Base-by-base conservation (phyloP, 2,797 vertebrate genomes). In the Sebastes oblongus region DNA sequence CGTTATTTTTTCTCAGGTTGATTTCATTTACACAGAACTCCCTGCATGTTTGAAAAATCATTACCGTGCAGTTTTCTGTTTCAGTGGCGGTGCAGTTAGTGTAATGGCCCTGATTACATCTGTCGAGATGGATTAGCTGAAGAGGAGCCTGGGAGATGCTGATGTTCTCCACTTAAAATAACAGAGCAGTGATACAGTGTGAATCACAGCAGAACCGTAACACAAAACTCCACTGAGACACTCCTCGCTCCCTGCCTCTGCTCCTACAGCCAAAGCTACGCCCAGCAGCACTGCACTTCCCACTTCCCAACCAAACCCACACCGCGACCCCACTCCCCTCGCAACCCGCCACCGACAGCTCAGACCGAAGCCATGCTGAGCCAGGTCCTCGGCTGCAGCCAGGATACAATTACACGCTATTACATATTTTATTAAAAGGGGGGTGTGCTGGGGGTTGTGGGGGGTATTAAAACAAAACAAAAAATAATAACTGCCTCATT, bases 351-450 rank as follows among this genome's bases (percentile, higher is more conserved):
- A 83, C 79, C n/a, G 10, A 77, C 71, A 72, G 69, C 69, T 27
- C 71, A 82, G 70, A 85, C 77, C 7, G 9, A 69, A 55, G 68
- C 80, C 36, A 25, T 29, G 65, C 76, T 60, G 82, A 74, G 85
- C 85, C 86, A 82, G 80, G 22, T 80, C 78, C 77, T 75, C 30
- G 11, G 73, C 72, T 80, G 77, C 74, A 83, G 82, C 83, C 87
- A 84, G 76, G 69, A 72, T 81, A 86, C 80, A 87, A 86, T 88
- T 89, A 89, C 82, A 81, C 2, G 8, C 85, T 78, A 77, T 88
- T 90, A 78, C 85, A 89, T 88, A 75, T 89, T 92, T 89, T 91
- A 91, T 86, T 86, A 81, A 90, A 90, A 46, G 2, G 34, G 29
- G 60, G 64, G 58, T 58, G 70, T 66, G 50, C 59, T 60, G 24